Base-by-base conservation (phyloP, 1,140 invertebrate species). In the Heliconius eleuchia region DNA sequence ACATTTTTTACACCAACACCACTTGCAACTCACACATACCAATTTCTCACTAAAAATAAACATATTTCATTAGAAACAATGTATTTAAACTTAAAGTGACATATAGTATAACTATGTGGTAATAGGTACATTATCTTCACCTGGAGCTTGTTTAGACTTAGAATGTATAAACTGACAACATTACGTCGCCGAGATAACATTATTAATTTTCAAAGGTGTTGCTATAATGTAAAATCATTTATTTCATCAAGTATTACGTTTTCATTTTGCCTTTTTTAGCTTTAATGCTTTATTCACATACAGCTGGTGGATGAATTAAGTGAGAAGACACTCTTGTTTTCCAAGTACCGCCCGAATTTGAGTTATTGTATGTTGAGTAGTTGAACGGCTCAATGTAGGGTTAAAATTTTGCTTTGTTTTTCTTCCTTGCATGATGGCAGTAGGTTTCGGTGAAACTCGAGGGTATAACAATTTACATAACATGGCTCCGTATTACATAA, bases 61-160 rank as follows among this genome's bases (percentile, higher is more conserved):
- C 9, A 23, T n/a, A 60, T 60, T 3, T 11, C 8, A 60, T 23
- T 60, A 23, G 3, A 23, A n/a, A 60, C 19, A 60, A 13, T 30
- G 9, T 66, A 66, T 30, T 66, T 30, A 66, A 66, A 66, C 60
- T 66, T 66, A 66, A 30, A 66, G 23, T 66, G 23, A 66, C 60
- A 30, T 66, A n/a, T n/a, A n/a, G n/a, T n/a, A 66, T 27, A 66
- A 66, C 60, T 66, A 66, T 30, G 60, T 30, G 23, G 60, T 66
- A 66, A 60, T 60, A 66, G 60, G 60, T 16, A 66, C 60, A 66
- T 66, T 66, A 66, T 30, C 60, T 66, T 16, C 60, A 66, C 60
- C 60, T 66, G 60, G 27, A 66, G 23, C 60, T 66, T 66, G 60
- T 66, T 66, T 30, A 30, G 9, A 66, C 60, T 66, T 30, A 66